These are phyloP conservation scores for Synanthedon tipuliformis DNA, from an alignment of 2,888 invertebrate genomes.

Conservation along the genomic window DNA sequence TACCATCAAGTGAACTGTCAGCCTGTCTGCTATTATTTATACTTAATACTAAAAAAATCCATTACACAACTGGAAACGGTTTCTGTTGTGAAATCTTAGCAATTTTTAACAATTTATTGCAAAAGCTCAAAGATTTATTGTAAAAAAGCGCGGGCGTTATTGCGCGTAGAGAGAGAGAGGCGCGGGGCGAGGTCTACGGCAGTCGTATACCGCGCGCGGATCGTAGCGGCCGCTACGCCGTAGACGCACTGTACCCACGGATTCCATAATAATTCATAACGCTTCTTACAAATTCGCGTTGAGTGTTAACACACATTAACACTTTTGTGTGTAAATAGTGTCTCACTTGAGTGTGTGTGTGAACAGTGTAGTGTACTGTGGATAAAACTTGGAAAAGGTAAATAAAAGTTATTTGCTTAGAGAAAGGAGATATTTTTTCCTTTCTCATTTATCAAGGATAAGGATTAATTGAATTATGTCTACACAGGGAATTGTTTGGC, in stretches of 20 bases:
- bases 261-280: neutral
- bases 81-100: too few relatives aligned
- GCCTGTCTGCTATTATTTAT: too few relatives aligned
- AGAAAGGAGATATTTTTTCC: neutral
- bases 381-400: neutral
- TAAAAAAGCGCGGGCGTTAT: constrained; percentile 19
- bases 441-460: neutral
- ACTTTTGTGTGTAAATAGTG: neutral
- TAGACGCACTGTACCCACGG: neutral
- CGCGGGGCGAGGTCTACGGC: constrained; percentile 52
- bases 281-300: neutral
- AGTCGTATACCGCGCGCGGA: constrained; percentile 57
- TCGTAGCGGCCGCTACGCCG: constrained; percentile 52
- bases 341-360: neutral
- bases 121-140: too few relatives aligned
- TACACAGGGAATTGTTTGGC: too few relatives aligned
- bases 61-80: too few relatives aligned
- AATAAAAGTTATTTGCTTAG: neutral
- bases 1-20: too few relatives aligned
- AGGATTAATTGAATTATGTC: neutral
- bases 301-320: neutral
- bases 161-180: constrained; percentile 22
- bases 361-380: constrained; percentile 1
- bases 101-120: too few relatives aligned
- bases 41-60: too few relatives aligned